Evolutionary conservation across 2,113 vertebrate species (phyloP).

Genomic region (Cercocebus atys): DNA sequence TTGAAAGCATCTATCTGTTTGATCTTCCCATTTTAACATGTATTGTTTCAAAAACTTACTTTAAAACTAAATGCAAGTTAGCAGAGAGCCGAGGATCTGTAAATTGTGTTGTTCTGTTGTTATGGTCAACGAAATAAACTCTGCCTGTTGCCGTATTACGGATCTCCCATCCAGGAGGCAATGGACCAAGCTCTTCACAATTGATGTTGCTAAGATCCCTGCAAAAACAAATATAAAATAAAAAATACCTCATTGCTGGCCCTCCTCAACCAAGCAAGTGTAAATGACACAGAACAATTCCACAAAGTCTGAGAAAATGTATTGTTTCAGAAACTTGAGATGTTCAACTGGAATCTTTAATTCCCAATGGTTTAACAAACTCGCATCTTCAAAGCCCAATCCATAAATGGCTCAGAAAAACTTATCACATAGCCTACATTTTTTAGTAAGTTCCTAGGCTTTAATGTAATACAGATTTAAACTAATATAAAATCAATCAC

Average conservation of each 20-base stretch:
- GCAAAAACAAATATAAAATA: slow-evolving; percentile 85
- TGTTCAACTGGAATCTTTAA: slow-evolving; percentile 83
- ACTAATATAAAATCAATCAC: slow-evolving; percentile 76
- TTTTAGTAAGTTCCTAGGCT: slow-evolving; percentile 66
- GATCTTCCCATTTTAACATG: not conserved
- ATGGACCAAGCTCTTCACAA: slow-evolving; percentile 97
- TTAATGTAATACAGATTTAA: slow-evolving; percentile 75
- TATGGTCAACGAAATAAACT: slow-evolving; percentile 99
- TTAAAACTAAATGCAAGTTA: slow-evolving; percentile 96
- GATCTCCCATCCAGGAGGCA: slow-evolving; percentile 98
- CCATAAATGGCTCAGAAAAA: slow-evolving; percentile 67
- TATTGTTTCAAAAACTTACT: slow-evolving; percentile 86
- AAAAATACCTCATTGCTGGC: slow-evolving; percentile 85
- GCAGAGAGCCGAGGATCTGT: slow-evolving; percentile 97
- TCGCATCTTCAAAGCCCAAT: slow-evolving; percentile 73
- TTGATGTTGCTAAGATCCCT: slow-evolving; percentile 99
- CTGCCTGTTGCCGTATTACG: slow-evolving; percentile 97
- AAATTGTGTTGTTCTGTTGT: slow-evolving; percentile 98
- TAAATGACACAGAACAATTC: slow-evolving; percentile 86
- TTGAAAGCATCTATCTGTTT: slow-evolving; percentile 50
- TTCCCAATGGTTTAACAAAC: slow-evolving; percentile 83
- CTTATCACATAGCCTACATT: slow-evolving; percentile 76
- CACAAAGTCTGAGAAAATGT: slow-evolving; percentile 84
- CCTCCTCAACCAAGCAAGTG: slow-evolving; percentile 78
- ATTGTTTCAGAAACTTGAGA: slow-evolving; percentile 86